Evolutionary conservation across 1,140 invertebrate genomes (phyloP).

Genomic region (Dendroctonus ponderosae): DNA sequence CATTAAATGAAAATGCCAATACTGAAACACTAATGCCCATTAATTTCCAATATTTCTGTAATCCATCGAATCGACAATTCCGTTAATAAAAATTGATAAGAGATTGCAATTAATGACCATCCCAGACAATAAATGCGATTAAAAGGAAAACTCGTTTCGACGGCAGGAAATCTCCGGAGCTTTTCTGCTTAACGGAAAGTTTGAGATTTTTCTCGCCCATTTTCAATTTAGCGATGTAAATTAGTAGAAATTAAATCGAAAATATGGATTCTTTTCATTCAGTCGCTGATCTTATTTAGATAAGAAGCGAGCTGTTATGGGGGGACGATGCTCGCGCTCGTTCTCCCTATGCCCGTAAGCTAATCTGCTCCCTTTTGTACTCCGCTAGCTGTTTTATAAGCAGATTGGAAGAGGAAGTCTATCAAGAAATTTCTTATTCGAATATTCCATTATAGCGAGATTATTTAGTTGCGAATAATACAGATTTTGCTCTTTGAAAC

Average conservation of each 20-base stretch:
- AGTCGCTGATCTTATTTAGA: constrained; percentile 47
- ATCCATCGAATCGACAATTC: not conserved
- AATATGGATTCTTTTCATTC: constrained; percentile 50
- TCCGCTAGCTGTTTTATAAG: constrained; percentile 2
- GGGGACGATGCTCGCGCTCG: constrained; percentile 17
- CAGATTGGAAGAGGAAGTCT: not conserved
- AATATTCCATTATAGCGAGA: too few relatives aligned
- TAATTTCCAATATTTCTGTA: too few relatives aligned
- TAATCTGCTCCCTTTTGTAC: constrained; percentile 12
- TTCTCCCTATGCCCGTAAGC: not conserved
- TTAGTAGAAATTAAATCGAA: constrained; percentile 50
- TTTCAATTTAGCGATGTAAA: constrained; percentile 49
- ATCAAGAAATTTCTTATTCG: too few relatives aligned
- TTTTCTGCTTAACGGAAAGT: constrained; percentile 21
- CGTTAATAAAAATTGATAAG: constrained; percentile 17
- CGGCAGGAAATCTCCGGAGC: constrained; percentile 5
- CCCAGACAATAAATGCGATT: constrained; percentile 19
- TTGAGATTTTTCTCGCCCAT: constrained; percentile 27
- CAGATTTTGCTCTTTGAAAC: too few relatives aligned
- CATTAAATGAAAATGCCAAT: too few relatives aligned
- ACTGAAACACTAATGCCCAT: too few relatives aligned
- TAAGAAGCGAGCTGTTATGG: constrained; percentile 40
- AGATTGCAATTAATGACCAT: constrained; percentile 15
- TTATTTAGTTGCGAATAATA: too few relatives aligned
- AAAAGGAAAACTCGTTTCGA: constrained; percentile 21